These are phyloP conservation scores for Sesamia nonagrioides DNA, from an alignment of 1,140 invertebrate genomes.

Conservation along the genomic window DNA sequence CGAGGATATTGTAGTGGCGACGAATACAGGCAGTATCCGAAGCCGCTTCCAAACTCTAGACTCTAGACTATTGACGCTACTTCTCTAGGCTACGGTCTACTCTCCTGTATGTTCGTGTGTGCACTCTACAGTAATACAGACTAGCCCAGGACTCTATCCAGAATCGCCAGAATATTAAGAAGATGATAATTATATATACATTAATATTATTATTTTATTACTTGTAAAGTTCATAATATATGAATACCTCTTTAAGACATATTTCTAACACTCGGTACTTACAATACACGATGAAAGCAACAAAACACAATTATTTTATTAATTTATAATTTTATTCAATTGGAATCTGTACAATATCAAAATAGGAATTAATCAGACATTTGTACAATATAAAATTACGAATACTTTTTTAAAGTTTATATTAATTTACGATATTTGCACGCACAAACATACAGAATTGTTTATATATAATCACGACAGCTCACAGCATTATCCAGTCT, in stretches of 20 bases:
- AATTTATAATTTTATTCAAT: conserved; percentile 23
- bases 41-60: conserved; percentile 16
- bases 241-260: neutral
- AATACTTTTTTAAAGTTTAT: conserved; percentile 15
- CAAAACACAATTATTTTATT: conserved; percentile 17
- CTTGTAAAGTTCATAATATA: conserved; percentile 2
- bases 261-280: neutral
- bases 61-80: conserved; percentile 45
- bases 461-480: conserved; percentile 43
- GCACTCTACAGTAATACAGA: neutral
- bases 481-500: conserved; percentile 53
- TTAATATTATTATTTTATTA: conserved; percentile 13
- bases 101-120: conserved; percentile 17
- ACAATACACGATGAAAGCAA: neutral
- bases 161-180: neutral
- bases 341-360: conserved; percentile 25
- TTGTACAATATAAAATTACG: conserved; percentile 40
- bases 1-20: neutral
- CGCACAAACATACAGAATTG: conserved; percentile 29
- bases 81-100: conserved; percentile 30
- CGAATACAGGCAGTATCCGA: neutral
- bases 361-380: conserved; percentile 9
- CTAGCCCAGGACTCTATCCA: conserved; percentile 7
- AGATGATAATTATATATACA: neutral
- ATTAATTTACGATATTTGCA: neutral